phyloP scores from a whole-genome alignment of 1,140 invertebrate species.

The Planococcus citri region DNA sequence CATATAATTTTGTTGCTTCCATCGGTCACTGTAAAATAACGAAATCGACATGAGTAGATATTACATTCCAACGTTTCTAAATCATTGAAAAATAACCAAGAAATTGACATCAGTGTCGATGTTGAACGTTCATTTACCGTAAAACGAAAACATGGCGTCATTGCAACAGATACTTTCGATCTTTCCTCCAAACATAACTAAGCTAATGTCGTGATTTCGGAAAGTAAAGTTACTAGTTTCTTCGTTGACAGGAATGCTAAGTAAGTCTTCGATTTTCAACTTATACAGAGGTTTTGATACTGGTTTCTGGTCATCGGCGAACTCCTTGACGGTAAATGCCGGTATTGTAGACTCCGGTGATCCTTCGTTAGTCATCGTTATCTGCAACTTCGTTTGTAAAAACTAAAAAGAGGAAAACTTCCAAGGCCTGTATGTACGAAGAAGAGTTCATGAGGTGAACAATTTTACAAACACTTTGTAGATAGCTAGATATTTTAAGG shows the following conservation, averaged over 20 bases:
- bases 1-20: background rate
- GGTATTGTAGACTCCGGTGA: too few relatives aligned
- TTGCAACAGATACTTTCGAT: background rate
- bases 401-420: too few relatives aligned
- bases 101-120: background rate
- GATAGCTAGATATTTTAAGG: too few relatives aligned
- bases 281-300: background rate
- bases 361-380: too few relatives aligned
- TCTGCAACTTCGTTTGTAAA: too few relatives aligned
- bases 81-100: background rate
- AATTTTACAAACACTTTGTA: too few relatives aligned
- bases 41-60: too few relatives aligned
- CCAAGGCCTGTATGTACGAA: too few relatives aligned
- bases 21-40: background rate
- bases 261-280: background rate
- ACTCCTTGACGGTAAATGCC: too few relatives aligned
- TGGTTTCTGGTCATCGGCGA: too few relatives aligned
- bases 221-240: background rate
- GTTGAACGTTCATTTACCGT: background rate
- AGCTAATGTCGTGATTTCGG: background rate
- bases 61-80: background rate
- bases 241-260: background rate
- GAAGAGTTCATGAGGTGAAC: too few relatives aligned
- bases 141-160: background rate
- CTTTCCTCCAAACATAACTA: background rate